Evolutionary conservation across 2,888 invertebrate species (phyloP), one percentile per base, ranked within the genome.

Genomic region (Chrysotoxum bicinctum): DNA sequence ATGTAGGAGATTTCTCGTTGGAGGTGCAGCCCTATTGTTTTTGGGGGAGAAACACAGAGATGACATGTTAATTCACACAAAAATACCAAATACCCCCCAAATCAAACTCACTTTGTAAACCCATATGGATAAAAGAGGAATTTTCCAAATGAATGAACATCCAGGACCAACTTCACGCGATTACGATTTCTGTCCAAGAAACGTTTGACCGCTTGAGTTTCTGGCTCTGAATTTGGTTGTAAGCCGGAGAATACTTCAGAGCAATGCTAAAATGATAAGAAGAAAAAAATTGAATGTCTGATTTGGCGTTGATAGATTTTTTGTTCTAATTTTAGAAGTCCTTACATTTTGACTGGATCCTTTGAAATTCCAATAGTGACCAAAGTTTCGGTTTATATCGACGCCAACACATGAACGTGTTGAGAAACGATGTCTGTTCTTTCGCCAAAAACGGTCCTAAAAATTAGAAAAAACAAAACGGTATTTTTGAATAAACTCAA

Each of bases 371-470:
- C 96, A 96, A 87, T 93, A 92, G 88, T 94, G 94, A 74, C 94
- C 95, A 89, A 94, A 97, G 92, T 97, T 97, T 9, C 96, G 93
- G 91, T 97, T 97, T 9, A 94, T 94, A 88, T 97, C 97, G 0
- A 94, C 95, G 14, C 97, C 97, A 0, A 91, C 91, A 89, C 96
- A 97, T 0, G 90, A 88, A 19, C 89, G 89, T 4, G 89, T 89
- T 2, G 91, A 87, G 54, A 90, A 90, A 6, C 92, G 93, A n/a
- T 94, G 94, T 32, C 95, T 93, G 19, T 95, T 96, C 90, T 96
- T 95, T 64, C 96, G 93, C 96, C 96, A 96, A 87, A 95, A 91
- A 10, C 92, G 91, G 87, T 91, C 90, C 92, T 91, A 19, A 7
- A 87, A 82, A 50, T 48, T 48, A n/a, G 0, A 2, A 50, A 26